Conservation (phyloP, 2,797 vertebrate species). For the Gymnoscopelus microlampas region DNA sequence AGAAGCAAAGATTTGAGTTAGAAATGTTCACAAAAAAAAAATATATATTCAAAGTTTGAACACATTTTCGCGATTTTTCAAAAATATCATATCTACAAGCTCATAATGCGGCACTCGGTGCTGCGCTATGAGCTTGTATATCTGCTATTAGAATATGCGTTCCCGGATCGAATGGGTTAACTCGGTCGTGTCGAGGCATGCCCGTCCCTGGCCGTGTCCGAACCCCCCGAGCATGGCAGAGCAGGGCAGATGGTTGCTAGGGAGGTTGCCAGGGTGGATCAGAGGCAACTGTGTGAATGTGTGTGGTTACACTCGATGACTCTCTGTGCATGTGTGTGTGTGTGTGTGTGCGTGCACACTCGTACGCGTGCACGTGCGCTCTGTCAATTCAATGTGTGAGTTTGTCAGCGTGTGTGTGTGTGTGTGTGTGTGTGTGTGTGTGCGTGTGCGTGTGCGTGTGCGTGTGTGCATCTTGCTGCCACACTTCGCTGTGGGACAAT, state of each 20-base stretch:
- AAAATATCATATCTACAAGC: too few relatives aligned
- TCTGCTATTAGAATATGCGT: too few relatives aligned
- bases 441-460: not conserved
- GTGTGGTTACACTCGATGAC: constrained; percentile 18
- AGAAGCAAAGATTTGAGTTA: too few relatives aligned
- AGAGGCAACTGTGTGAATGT: constrained; percentile 35
- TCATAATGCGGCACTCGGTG: too few relatives aligned
- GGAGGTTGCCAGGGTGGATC: constrained; percentile 82
- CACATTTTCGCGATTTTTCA: too few relatives aligned
- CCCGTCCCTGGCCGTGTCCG: constrained; percentile 69
- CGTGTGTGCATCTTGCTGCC: constrained; percentile 65
- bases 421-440: constrained; percentile 4
- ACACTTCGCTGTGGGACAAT: constrained; percentile 77
- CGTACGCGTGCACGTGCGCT: constrained; percentile 33
- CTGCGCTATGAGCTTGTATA: too few relatives aligned
- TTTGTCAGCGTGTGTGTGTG: constrained; percentile 37
- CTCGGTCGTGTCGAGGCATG: constrained; percentile 79
- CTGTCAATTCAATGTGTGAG: constrained; percentile 44
- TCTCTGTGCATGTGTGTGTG: not conserved
- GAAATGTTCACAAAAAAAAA: too few relatives aligned
- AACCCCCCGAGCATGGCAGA: constrained; percentile 73
- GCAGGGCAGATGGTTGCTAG: constrained; percentile 83
- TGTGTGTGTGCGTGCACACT: constrained; percentile 6
- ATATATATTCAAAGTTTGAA: too few relatives aligned
- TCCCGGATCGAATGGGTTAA: constrained; percentile 47